These are phyloP conservation scores for Nettapus auritus DNA, from an alignment of 2,113 vertebrate species.

Conservation along the genomic window DNA sequence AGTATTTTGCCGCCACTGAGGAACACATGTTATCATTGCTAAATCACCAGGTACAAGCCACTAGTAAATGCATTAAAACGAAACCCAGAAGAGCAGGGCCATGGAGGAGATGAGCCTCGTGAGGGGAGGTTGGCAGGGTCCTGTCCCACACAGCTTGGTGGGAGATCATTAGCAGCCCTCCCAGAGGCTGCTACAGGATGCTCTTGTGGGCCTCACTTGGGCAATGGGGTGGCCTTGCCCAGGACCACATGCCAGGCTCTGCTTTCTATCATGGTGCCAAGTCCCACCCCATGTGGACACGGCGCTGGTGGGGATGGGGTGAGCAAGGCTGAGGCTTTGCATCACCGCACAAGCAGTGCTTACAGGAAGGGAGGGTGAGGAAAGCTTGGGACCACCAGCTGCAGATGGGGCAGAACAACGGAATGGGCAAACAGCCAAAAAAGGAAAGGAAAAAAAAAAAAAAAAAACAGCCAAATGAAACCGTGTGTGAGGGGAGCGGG, in stretches of 20 bases:
- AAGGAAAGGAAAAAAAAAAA: background rate
- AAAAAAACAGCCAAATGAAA: background rate
- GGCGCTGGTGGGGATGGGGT: background rate
- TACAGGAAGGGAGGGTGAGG: background rate
- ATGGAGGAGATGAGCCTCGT: background rate
- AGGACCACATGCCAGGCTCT: background rate
- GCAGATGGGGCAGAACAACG: background rate
- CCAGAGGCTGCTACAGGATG: background rate
- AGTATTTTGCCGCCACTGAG: constrained; percentile 26
- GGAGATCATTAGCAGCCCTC: background rate
- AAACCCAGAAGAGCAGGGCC: background rate
- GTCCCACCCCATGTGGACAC: background rate
- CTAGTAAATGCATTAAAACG: background rate
- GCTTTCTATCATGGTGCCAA: background rate
- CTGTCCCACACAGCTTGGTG: background rate
- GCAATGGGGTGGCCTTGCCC: background rate
- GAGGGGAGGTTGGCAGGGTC: background rate
- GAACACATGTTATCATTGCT: constrained; percentile 19
- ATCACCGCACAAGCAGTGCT: background rate
- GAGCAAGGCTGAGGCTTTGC: background rate
- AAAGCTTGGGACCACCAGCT: too few species aligned
- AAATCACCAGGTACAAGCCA: background rate
- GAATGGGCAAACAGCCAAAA: background rate
- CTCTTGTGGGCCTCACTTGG: background rate
- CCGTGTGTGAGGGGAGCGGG: accelerated